phyloP scores from a whole-genome alignment of 1,140 invertebrate genomes.

The Drosophila kepulauana region DNA sequence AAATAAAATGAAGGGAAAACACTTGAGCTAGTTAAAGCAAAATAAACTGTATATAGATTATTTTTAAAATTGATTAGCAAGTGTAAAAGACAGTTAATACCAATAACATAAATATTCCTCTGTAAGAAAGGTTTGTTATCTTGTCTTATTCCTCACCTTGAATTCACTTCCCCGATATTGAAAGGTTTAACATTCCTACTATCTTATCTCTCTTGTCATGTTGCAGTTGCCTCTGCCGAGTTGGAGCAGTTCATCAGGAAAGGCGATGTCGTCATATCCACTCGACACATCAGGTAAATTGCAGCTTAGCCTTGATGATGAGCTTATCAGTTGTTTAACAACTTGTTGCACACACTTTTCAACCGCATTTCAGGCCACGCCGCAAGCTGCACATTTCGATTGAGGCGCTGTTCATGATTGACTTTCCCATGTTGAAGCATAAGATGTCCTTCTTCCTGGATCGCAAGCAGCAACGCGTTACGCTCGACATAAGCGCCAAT shows the following conservation, averaged over 20 bases:
- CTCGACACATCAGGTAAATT: constrained; percentile 87
- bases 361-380: constrained; percentile 76
- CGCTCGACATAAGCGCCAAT: constrained; percentile 82
- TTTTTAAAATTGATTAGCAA: too few relatives aligned
- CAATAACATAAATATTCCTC: background rate
- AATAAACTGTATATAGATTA: too few relatives aligned
- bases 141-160: background rate
- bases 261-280: constrained; percentile 87
- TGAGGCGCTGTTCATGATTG: constrained; percentile 89
- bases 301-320: constrained; percentile 34
- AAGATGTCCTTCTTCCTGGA: constrained; percentile 89
- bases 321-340: constrained; percentile 31
- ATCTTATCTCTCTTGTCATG: background rate
- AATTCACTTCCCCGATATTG: background rate
- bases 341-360: constrained; percentile 22
- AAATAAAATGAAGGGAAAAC: too few relatives aligned
- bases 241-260: constrained; percentile 87
- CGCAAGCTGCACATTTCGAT: constrained; percentile 86
- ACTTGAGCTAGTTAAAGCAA: too few relatives aligned
- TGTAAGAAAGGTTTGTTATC: background rate
- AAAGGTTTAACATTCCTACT: background rate
- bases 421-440: constrained; percentile 87
- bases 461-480: constrained; percentile 87
- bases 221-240: constrained; percentile 86
- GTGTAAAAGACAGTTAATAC: too few relatives aligned